phyloP scores from a whole-genome alignment of 1,140 invertebrate species.

The Condylostylus longicornis region DNA sequence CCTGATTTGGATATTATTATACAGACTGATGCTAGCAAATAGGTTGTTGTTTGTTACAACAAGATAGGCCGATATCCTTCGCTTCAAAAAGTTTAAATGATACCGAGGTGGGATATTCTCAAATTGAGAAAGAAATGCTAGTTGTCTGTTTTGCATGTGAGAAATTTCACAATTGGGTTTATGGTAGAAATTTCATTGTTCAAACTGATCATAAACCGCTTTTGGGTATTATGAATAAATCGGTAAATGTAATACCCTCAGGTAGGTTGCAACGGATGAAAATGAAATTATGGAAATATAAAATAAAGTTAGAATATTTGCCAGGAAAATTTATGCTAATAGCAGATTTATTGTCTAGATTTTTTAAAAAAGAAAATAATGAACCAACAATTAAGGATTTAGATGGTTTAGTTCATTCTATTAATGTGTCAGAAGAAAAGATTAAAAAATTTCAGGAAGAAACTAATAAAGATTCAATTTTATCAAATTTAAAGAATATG shows the following conservation, averaged over 20 bases:
- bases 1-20: conserved; percentile 15
- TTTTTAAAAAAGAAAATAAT: too few species aligned
- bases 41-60: conserved; percentile 23
- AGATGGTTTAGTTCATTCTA: conserved; percentile 5
- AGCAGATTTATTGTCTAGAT: conserved; percentile 11
- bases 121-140: conserved; percentile 27
- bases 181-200: conserved; percentile 16
- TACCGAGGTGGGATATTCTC: conserved; percentile 19
- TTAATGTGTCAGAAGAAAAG: conserved; percentile 9
- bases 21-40: conserved; percentile 23
- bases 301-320: conserved; percentile 21
- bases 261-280: conserved; percentile 29
- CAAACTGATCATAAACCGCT: conserved; percentile 33
- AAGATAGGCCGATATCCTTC: conserved; percentile 20
- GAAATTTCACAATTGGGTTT: conserved; percentile 23
- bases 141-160: conserved; percentile 16
- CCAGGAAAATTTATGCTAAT: conserved; percentile 9
- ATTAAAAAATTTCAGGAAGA: conserved; percentile 8
- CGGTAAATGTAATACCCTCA: conserved; percentile 12
- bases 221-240: conserved; percentile 17
- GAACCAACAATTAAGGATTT: conserved; percentile 8
- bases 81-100: conserved; percentile 23
- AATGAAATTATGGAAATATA: conserved; percentile 26
- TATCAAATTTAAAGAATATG: conserved; percentile 8
- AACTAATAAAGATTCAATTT: conserved; percentile 10